Evolutionary conservation across 2,797 vertebrate species (phyloP).

Genomic region (Myotis myotis): DNA sequence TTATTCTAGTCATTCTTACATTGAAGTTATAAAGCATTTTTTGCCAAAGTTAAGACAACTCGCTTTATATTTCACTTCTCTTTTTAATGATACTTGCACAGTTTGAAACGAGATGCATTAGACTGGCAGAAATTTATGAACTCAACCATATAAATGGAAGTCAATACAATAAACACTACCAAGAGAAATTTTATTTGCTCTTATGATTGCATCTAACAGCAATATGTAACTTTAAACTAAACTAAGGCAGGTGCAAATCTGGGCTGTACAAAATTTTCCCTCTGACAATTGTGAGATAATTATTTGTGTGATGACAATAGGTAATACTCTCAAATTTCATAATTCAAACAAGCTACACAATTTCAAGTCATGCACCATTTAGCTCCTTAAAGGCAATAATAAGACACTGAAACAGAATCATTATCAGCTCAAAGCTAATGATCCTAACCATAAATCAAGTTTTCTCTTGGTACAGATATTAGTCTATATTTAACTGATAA

Average conservation of each 20-base stretch:
- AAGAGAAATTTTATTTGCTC: slow-evolving; percentile 10
- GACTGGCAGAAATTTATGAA: slow-evolving; percentile 26
- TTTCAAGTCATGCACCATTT: slow-evolving; percentile 19
- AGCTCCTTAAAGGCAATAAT: neutral
- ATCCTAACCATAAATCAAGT: neutral
- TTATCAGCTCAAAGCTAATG: slow-evolving; percentile 12
- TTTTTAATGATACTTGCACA: neutral
- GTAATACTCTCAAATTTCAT: neutral
- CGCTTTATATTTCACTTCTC: slow-evolving; percentile 14
- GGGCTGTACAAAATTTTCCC: neutral
- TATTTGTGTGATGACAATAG: slow-evolving; percentile 4
- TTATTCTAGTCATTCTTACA: neutral
- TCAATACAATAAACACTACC: neutral
- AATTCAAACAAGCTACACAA: neutral
- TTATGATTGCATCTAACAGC: neutral
- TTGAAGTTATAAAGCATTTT: neutral
- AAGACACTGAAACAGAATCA: neutral
- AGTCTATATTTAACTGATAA: neutral
- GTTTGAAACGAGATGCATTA: slow-evolving; percentile 12
- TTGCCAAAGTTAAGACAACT: neutral
- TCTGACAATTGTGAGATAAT: neutral
- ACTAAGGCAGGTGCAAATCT: slow-evolving; percentile 2
- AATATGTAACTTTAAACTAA: slow-evolving; percentile 30
- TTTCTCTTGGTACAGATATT: neutral
- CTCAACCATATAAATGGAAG: neutral